Evolutionary conservation across 2,888 invertebrate genomes (phyloP).

Genomic region (Hemicrepidius hirtus): DNA sequence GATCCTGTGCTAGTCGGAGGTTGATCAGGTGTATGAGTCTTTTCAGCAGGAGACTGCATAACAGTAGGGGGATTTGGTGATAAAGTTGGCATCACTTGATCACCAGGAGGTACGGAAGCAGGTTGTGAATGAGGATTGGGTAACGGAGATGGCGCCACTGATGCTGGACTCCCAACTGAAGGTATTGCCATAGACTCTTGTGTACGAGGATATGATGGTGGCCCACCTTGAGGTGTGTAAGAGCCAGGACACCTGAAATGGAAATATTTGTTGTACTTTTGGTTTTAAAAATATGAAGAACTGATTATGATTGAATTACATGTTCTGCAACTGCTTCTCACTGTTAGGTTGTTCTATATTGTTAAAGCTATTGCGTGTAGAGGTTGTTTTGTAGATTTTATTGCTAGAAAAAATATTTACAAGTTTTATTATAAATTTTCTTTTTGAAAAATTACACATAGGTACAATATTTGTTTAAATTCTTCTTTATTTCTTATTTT

Average conservation of each 20-base stretch:
- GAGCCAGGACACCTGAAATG: constrained; percentile 68
- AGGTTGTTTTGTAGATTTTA: constrained; percentile 1
- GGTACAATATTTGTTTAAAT: no score
- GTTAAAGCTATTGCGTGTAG: constrained; percentile 16
- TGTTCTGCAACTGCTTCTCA: constrained; percentile 14
- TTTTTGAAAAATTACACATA: no score
- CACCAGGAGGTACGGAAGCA: constrained; percentile 79
- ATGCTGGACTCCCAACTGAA: constrained; percentile 74
- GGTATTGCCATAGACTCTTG: constrained; percentile 75
- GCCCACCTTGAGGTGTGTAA: constrained; percentile 78
- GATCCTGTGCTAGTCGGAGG: constrained; percentile 63
- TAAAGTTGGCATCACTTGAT: constrained; percentile 80
- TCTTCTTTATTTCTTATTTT: no score
- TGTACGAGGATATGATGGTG: constrained; percentile 80
- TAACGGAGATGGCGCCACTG: constrained; percentile 78
- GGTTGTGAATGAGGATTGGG: constrained; percentile 84
- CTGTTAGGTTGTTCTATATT: constrained; percentile 1
- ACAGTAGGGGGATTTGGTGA: constrained; percentile 79
- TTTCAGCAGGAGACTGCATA: constrained; percentile 63
- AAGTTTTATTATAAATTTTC: background rate
- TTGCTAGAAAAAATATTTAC: background rate
- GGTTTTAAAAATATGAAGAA: background rate
- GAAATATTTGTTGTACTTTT: constrained; percentile 50
- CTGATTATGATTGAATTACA: constrained; percentile 9
- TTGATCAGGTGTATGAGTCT: constrained; percentile 57